Evolutionary conservation across 1,140 invertebrate species (phyloP), one percentile per base, ranked within the genome.

Genomic region (Heliconius hewitsoni): DNA sequence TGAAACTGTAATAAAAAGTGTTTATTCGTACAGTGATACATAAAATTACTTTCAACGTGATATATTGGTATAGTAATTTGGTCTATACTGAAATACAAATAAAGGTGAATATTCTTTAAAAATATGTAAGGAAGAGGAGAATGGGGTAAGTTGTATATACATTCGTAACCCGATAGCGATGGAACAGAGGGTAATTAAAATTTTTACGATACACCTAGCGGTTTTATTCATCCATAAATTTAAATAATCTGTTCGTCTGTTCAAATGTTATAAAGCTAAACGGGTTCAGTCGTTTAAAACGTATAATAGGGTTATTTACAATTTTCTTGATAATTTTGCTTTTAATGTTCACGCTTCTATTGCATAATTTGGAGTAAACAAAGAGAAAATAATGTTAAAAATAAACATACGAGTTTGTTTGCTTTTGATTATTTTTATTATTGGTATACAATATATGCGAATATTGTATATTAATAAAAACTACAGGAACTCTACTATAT

Each of bases 211-310:
- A 76, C 81, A 34, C 74, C 71, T 81, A 82, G 82, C 83, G 85
- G 85, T 86, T 86, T 86, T 86, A 86, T 86, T 80, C 78, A 81
- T 82, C 83, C 78, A 85, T 85, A 85, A 86, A 83, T 86, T 84
- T 77, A 84, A 80, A 86, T 83, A 84, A 86, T 86, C 83, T 86
- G 83, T 86, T 80, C 81, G 82, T 86, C 81, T 81, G 85, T 81
- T 86, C 72, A 66, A 74, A 80, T 76, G 82, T 81, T 82, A 82
- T 84, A 82, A 76, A 82, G 82, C 74, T 78, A 75, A 83, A 83
- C 76, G 52, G 71, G 75, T 81, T 74, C 74, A 52, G 74, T 76
- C 19, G 30, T 66, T 75, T 34, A 75, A 75, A 75, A 55, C 30
- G 30, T 39, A 19, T 71, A 39, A 34, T 37, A 52, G 27, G 9